Conservation (phyloP, 1,140 invertebrate genomes). For the Antheraea pernyi region DNA sequence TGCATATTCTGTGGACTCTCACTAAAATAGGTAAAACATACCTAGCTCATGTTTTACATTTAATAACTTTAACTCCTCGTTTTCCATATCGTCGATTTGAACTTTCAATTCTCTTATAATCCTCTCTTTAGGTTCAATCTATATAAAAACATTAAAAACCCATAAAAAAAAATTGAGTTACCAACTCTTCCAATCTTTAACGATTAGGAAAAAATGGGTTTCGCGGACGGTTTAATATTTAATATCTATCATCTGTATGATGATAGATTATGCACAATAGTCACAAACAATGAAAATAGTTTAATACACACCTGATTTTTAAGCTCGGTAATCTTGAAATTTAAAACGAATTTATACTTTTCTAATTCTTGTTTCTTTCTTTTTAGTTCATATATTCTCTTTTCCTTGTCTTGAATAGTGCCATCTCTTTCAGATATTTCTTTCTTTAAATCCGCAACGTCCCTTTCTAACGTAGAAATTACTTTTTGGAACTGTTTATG, state of each 20-base stretch:
- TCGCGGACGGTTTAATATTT: no score
- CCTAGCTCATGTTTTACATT: constrained; percentile 71
- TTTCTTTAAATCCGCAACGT: constrained; percentile 87
- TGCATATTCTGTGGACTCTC: neutral
- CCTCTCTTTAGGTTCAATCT: constrained; percentile 85
- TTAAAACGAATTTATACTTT: constrained; percentile 94
- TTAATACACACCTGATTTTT: constrained; percentile 81
- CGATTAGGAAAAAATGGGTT: no score
- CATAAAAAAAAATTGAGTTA: neutral
- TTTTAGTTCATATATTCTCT: constrained; percentile 89
- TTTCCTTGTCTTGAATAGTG: constrained; percentile 92
- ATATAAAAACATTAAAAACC: constrained; percentile 16
- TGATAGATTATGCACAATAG: no score
- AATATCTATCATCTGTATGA: no score
- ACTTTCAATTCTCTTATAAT: constrained; percentile 84
- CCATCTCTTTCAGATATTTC: constrained; percentile 89
- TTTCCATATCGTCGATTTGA: constrained; percentile 83
- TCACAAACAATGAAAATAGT: neutral
- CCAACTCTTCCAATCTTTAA: no score
- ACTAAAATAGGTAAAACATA: constrained; percentile 32
- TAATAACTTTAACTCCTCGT: constrained; percentile 68
- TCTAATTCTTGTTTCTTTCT: constrained; percentile 93
- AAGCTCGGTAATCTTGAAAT: constrained; percentile 93
- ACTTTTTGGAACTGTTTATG: constrained; percentile 84
- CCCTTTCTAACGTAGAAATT: constrained; percentile 85